A percentile compares a stretch with the other conserved stretches of the same genome.
Conservation (phyloP, 2,888 invertebrate species). For the Enchytraeus crypticus region DNA sequence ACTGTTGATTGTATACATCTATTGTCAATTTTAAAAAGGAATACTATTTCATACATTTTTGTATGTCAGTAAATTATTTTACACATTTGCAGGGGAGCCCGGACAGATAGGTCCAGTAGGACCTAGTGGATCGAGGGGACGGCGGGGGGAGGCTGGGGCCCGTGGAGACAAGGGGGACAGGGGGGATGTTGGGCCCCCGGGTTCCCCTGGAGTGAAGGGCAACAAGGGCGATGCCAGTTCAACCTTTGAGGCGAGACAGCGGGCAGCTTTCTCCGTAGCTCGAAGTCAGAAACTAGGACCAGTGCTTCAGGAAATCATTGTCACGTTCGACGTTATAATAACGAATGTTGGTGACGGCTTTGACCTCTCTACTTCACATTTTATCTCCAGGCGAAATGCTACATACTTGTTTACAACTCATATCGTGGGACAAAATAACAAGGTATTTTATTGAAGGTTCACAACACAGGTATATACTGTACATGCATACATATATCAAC, state of each 20-base stretch:
- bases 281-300: conserved; percentile 42
- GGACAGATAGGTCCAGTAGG: conserved; percentile 26
- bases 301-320: conserved; percentile 40
- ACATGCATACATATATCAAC: too few relatives aligned
- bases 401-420: conserved; percentile 44
- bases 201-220: conserved; percentile 34
- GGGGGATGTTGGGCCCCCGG: conserved; percentile 36
- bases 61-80: too few relatives aligned
- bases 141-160: conserved; percentile 29
- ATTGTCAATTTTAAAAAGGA: too few relatives aligned
- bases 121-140: conserved; percentile 32
- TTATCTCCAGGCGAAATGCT: conserved; percentile 39
- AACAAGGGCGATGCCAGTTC: conserved; percentile 30
- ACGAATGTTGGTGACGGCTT: conserved; percentile 42
- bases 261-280: conserved; percentile 43
- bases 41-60: too few relatives aligned
- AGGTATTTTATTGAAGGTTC: conserved; percentile 1
- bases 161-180: conserved; percentile 31
- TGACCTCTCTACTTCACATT: conserved; percentile 40
- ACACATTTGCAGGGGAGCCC: too few relatives aligned
- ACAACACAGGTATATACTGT: too few relatives aligned
- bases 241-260: conserved; percentile 14
- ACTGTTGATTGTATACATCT: too few relatives aligned
- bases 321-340: conserved; percentile 41
- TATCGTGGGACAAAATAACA: conserved; percentile 39